Evolutionary conservation across 2,888 invertebrate genomes (phyloP), one percentile per base, ranked within the genome.

Genomic region (Pseudococcus jackbeardsleyi): DNA sequence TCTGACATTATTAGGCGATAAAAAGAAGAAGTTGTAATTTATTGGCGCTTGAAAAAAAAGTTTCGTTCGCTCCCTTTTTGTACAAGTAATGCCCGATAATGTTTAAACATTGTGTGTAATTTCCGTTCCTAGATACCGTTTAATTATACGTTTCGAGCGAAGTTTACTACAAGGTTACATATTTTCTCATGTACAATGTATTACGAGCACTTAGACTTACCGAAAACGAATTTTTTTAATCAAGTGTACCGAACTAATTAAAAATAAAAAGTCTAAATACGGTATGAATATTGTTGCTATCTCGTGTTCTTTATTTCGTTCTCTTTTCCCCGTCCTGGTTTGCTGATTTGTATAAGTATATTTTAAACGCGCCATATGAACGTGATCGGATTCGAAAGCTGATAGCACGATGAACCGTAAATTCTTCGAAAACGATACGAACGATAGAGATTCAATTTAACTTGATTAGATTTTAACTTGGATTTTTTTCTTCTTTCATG

Each of bases 1-100:
- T 85, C 59, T 85, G 85, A 59, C 85, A 59, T 85, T 85, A 85
- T 85, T 84, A 85, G 85, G 59, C 85, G 85, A 85, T 85, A 85
- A 85, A 59, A 85, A 39, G 85, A 84, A 84, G 48, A 85, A 54
- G 85, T 59, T 59, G 15, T 85, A 85, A 85, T 85, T 85, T 85
- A 85, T 85, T 85, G 85, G 85, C 85, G 85, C 85, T 59, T 85
- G 11, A n/a, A 5, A 42, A 42, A 72, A 33, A 26, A 15, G 4
- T 72, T 72, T 72, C n/a, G 12, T 64, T 22, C 12, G 5, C 64
- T 72, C 68, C 68, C 68, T 72, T 33, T 77, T 79, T 79, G 33
- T 17, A 19, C 26, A 77, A 26, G 22, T 26, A 17, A 26, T 17
- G 79, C 79, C 42, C 79, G 42, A 79, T 79, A 59, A 79, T 79